These are phyloP conservation scores for Chrysemys picta DNA, from an alignment of 2,113 vertebrate genomes.

Conservation along the genomic window DNA sequence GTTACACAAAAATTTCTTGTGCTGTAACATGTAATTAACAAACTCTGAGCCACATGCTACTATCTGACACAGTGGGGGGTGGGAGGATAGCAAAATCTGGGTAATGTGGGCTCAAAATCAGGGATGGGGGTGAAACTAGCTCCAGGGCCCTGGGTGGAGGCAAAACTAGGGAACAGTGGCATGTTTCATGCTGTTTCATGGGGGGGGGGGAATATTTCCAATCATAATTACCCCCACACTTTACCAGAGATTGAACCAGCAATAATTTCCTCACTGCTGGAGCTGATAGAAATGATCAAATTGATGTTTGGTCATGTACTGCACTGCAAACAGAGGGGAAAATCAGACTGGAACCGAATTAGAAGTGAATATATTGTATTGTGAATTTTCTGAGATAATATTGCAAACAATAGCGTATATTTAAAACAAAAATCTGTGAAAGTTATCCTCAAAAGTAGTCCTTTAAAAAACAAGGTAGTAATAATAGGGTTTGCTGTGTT, in stretches of 20 bases:
- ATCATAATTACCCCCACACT: not conserved
- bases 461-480: not conserved
- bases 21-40: not conserved
- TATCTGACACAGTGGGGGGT: not conserved
- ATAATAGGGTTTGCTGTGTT: not conserved
- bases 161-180: not conserved
- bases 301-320: not conserved
- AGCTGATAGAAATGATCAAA: fast-evolving
- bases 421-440: not conserved
- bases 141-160: fast-evolving
- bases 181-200: not conserved
- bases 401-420: not conserved
- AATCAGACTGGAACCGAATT: fast-evolving
- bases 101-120: not conserved
- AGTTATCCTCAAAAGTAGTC: not conserved
- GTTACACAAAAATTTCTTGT: not conserved
- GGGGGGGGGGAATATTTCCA: not conserved
- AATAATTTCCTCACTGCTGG: not conserved
- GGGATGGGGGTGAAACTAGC: not conserved
- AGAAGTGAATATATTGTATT: not conserved
- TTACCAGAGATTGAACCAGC: not conserved
- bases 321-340: not conserved
- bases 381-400: not conserved
- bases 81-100: not conserved
- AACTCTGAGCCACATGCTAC: not conserved